These are phyloP conservation scores for Drosophila simulans DNA, from an alignment of 1,140 invertebrate genomes.

Conservation along the genomic window DNA sequence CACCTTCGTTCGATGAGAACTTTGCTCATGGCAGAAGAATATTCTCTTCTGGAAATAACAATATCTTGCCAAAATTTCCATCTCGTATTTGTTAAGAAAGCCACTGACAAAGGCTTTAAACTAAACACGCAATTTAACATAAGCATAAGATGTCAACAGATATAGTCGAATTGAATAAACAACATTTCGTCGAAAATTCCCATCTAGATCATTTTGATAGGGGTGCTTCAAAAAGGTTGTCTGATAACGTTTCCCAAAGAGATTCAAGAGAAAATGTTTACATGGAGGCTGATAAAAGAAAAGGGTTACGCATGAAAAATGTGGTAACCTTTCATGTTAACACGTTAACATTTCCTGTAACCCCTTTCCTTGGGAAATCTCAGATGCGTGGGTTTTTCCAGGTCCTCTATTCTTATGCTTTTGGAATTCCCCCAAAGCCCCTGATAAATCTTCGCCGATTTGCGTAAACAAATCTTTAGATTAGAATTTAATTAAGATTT, in stretches of 20 bases:
- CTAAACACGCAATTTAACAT: not conserved
- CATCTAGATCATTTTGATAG: constrained; percentile 31
- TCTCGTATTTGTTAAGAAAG: not conserved
- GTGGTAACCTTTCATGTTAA: constrained; percentile 27
- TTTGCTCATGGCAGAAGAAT: not conserved
- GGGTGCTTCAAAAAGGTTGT: constrained; percentile 5
- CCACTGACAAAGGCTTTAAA: not conserved
- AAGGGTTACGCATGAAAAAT: constrained; percentile 22
- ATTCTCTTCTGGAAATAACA: not conserved
- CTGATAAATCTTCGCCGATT: constrained; percentile 8
- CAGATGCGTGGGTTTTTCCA: not conserved
- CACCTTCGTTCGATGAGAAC: not conserved
- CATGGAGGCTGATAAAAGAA: constrained; percentile 28
- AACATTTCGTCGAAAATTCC: constrained; percentile 5
- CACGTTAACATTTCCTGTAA: constrained; percentile 23
- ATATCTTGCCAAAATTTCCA: not conserved
- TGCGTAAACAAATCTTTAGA: constrained; percentile 29
- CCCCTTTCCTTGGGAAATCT: constrained; percentile 5
- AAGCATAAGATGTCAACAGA: not conserved
- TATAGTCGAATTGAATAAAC: constrained; percentile 1
- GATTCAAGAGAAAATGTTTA: constrained; percentile 27
- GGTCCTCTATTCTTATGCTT: not conserved
- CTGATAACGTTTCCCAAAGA: constrained; percentile 28
- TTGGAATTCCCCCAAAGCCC: constrained; percentile 6
- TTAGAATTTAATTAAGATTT: constrained; percentile 53